Evolutionary conservation across 2,113 vertebrate genomes (phyloP).

Genomic region (Carollia perspicillata): DNA sequence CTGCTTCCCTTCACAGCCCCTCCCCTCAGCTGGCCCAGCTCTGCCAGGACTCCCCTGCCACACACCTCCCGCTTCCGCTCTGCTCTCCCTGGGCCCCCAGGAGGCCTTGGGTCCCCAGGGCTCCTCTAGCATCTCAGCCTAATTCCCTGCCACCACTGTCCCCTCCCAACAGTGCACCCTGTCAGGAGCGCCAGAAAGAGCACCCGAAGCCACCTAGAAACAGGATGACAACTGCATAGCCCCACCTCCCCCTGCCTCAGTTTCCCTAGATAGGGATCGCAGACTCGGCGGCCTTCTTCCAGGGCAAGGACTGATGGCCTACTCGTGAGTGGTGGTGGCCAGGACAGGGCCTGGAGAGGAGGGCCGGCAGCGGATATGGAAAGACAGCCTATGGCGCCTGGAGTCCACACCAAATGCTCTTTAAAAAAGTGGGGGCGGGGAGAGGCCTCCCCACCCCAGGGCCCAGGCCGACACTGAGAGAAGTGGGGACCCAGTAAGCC

Average conservation of each 20-base stretch:
- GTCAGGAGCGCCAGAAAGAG: neutral
- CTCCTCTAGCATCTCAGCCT: neutral
- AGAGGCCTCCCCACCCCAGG: neutral
- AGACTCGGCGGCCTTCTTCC: neutral
- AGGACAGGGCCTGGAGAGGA: neutral
- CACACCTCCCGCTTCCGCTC: neutral
- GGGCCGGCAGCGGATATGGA: neutral
- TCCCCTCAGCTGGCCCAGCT: neutral
- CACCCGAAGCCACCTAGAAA: neutral
- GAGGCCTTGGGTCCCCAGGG: neutral
- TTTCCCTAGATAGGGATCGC: constrained; percentile 40
- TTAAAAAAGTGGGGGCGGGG: neutral
- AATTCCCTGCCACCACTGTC: neutral
- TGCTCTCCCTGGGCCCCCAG: neutral
- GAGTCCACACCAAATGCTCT: neutral
- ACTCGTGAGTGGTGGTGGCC: neutral
- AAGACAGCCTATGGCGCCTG: neutral
- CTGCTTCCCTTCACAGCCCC: neutral
- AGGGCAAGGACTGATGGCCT: neutral
- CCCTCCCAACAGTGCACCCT: neutral
- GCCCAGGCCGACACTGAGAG: neutral
- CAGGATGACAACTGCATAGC: neutral
- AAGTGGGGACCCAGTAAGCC: neutral
- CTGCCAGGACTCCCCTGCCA: neutral
- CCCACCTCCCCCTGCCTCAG: neutral